Evolutionary conservation across 2,888 invertebrate genomes (phyloP), one percentile per base, ranked within the genome.

Genomic region (Cantharis lateralis): DNA sequence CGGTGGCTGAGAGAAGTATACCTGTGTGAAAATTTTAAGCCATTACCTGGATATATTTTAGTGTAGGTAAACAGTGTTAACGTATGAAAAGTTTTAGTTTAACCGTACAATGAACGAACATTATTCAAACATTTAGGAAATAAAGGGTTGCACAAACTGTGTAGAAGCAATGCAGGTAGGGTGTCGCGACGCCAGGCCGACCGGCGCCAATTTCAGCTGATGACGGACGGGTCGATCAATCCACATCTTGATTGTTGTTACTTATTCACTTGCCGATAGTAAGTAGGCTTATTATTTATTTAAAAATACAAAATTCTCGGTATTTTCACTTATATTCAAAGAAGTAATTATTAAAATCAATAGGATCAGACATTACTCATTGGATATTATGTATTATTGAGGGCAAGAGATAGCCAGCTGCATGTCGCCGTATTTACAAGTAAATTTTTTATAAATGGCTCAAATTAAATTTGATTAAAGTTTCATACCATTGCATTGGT

Each of bases 161-260:
- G 66, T 74, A 77, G 73, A 71, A 73, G 26, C 75, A 73, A 75
- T 80, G 80, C 82, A 82, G 82, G 82, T 82, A 79, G 81, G 81
- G 81, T 81, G 82, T 77, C 81, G 71, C 80, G 82, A 82, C 82
- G 80, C 82, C 82, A 81, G 82, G 79, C 82, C 78, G 82, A 74
- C 81, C 80, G 82, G 82, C 82, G 86, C 85, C 86, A 82, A 81
- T 83, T 84, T 83, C 84, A 83, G 83, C 82, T 85, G 86, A 85
- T 84, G 84, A 81, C 86, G n/a, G 48, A 48, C 48, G 86, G 86
- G 86, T 86, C 86, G 86, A 86, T 86, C 85, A 84, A 84, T 75
- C 81, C 80, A 82, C 83, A 84, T 83, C 84, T 83, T 82, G 82
- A 82, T 82, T 77, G 76, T 77, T 83, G 82, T 66, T 66, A 24